Evolutionary conservation across 2,888 invertebrate species (phyloP).

Genomic region (Erebia aethiops): DNA sequence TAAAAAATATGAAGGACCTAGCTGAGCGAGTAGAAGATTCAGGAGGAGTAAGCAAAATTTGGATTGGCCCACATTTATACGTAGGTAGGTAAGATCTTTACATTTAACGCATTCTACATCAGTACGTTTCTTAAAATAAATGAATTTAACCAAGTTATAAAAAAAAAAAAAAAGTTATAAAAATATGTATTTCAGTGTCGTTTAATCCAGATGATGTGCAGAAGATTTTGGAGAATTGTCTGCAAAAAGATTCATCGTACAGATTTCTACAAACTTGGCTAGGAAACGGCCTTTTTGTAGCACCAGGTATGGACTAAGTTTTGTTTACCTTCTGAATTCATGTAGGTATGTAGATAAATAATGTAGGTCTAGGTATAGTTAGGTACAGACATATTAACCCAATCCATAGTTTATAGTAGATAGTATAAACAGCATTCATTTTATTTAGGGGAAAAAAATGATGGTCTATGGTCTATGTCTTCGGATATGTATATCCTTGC

Average conservation of each 20-base stretch:
- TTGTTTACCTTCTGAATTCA: background rate
- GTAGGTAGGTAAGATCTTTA: constrained; percentile 49
- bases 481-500: too few relatives aligned
- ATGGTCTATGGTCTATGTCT: too few relatives aligned
- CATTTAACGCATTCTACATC: background rate
- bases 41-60: constrained; percentile 54
- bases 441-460: too few relatives aligned
- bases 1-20: constrained; percentile 55
- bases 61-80: constrained; percentile 67
- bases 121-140: background rate
- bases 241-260: constrained; percentile 67
- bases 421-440: too few relatives aligned
- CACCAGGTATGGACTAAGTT: constrained; percentile 55
- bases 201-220: constrained; percentile 65
- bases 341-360: too few relatives aligned
- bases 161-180: background rate
- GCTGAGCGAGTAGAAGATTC: constrained; percentile 46
- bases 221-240: constrained; percentile 62
- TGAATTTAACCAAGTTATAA: background rate
- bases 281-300: constrained; percentile 70
- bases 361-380: too few relatives aligned
- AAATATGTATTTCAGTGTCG: constrained; percentile 52
- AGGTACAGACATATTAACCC: too few relatives aligned
- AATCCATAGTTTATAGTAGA: too few relatives aligned
- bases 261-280: constrained; percentile 65